These are phyloP conservation scores for Habrosyne pyritoides DNA, from an alignment of 2,888 invertebrate genomes.

Conservation along the genomic window DNA sequence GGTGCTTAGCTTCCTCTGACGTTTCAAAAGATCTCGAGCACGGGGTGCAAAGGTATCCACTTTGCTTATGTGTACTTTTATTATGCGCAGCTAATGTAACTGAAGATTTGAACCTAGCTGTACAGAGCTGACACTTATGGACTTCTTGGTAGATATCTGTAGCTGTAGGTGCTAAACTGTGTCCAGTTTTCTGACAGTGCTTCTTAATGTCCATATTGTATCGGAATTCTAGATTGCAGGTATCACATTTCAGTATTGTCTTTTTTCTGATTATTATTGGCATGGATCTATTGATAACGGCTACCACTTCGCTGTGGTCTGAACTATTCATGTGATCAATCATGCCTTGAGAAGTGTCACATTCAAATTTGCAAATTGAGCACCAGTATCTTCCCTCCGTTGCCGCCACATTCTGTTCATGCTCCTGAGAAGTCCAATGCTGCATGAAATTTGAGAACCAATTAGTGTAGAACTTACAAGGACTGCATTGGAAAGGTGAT, in stretches of 20 bases:
- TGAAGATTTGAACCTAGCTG: slow-evolving; percentile 83
- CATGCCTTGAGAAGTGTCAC: slow-evolving; percentile 86
- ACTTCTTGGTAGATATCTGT: slow-evolving; percentile 87
- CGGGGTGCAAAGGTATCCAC: slow-evolving; percentile 86
- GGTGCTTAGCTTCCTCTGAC: slow-evolving; percentile 84
- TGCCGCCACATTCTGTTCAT: slow-evolving; percentile 76
- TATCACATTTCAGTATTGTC: slow-evolving; percentile 84
- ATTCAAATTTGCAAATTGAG: slow-evolving; percentile 88
- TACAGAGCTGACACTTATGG: slow-evolving; percentile 85
- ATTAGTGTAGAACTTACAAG: slow-evolving; percentile 94
- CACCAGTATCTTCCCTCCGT: slow-evolving; percentile 87
- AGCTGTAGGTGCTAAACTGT: slow-evolving; percentile 78
- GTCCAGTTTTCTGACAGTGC: slow-evolving; percentile 82
- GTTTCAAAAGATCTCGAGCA: slow-evolving; percentile 86
- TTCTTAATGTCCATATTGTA: slow-evolving; percentile 89
- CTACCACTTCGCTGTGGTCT: slow-evolving; percentile 88
- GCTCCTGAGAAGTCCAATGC: slow-evolving; percentile 89
- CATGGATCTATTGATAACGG: slow-evolving; percentile 90
- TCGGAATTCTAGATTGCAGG: slow-evolving; percentile 87
- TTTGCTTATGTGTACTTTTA: slow-evolving; percentile 83
- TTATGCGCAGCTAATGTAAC: slow-evolving; percentile 87
- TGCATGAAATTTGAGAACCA: slow-evolving; percentile 87
- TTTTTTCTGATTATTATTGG: slow-evolving; percentile 90
- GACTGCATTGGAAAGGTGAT: slow-evolving; percentile 92
- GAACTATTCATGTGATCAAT: slow-evolving; percentile 85